Conservation (phyloP, 2,113 vertebrate species). For the Apteryx mantelli region DNA sequence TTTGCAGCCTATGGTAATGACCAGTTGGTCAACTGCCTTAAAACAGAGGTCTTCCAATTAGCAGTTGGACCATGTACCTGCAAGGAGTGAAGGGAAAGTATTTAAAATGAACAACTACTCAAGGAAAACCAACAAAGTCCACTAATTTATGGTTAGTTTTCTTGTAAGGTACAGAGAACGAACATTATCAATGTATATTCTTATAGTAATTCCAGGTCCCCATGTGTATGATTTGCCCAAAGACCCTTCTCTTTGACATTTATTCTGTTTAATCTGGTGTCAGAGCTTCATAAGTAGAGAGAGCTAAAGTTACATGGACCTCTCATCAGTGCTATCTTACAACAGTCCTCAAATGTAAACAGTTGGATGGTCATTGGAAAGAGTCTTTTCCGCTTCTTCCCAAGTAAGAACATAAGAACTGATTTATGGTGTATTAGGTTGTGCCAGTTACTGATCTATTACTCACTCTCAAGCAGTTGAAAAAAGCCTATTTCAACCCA, state of each 20-base stretch:
- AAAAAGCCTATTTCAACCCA: not conserved
- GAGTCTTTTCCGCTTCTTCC: not conserved
- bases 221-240: too few species aligned
- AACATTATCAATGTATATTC: too few species aligned
- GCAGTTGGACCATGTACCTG: too few species aligned
- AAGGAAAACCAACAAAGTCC: too few species aligned
- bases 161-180: too few species aligned
- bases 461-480: not conserved
- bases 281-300: not conserved
- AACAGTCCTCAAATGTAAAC: not conserved
- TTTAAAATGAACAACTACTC: too few species aligned
- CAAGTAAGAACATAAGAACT: not conserved
- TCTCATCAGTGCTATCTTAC: not conserved
- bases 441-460: not conserved
- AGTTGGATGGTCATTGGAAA: not conserved
- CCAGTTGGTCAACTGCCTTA: too few species aligned
- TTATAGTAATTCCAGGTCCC: not conserved
- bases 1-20: too few species aligned
- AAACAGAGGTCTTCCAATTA: too few species aligned
- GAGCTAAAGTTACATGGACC: not conserved
- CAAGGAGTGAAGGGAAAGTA: too few species aligned
- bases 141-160: too few species aligned
- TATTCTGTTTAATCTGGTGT: not conserved
- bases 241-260: not conserved
- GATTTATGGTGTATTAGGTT: not conserved